Conservation (phyloP, 2,797 vertebrate genomes). For the Nannoperca obscura region DNA sequence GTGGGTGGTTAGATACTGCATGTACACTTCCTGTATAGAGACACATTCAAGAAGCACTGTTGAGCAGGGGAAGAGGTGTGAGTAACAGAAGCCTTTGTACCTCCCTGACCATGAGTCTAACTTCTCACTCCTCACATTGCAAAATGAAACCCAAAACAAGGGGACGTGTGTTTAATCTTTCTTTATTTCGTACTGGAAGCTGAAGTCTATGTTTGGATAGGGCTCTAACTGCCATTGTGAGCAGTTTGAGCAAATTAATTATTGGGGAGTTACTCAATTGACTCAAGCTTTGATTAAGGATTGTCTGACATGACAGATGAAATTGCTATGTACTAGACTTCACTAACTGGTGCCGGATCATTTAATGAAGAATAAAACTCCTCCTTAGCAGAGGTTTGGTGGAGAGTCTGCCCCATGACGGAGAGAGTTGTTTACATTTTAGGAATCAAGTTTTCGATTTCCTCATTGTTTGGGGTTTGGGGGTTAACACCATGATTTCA, state of each 20-base stretch:
- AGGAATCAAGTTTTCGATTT: background rate
- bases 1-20: constrained; percentile 42
- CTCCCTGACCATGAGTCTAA: constrained; percentile 19
- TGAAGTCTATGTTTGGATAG: constrained; percentile 9
- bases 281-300: background rate
- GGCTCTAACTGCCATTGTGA: background rate
- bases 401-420: background rate
- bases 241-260: constrained; percentile 3
- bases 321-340: background rate
- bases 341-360: constrained; percentile 4
- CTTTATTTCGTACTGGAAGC: background rate
- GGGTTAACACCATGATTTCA: too few species aligned
- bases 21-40: constrained; percentile 41
- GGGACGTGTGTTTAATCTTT: background rate
- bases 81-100: constrained; percentile 32
- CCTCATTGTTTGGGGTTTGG: background rate
- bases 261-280: background rate
- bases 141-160: background rate
- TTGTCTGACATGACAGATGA: constrained; percentile 9
- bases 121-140: background rate
- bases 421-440: background rate
- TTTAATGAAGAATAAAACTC: constrained; percentile 25
- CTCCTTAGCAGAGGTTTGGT: background rate
- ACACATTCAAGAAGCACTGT: constrained; percentile 30
- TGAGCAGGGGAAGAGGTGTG: constrained; percentile 26